Evolutionary conservation across 2,888 invertebrate species (phyloP).

Genomic region (Liopterus haemorrhoidalis): DNA sequence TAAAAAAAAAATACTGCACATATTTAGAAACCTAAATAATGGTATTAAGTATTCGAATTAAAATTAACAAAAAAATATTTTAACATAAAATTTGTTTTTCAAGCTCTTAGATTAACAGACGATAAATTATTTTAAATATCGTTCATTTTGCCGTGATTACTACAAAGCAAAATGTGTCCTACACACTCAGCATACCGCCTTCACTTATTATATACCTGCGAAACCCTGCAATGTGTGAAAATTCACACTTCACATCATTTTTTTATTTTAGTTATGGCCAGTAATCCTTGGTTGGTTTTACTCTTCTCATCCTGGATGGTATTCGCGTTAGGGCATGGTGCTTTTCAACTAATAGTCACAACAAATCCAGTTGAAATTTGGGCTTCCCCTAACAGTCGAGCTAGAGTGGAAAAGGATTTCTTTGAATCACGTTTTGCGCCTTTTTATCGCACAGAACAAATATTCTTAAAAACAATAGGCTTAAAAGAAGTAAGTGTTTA

Average conservation of each 20-base stretch:
- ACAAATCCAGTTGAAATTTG: constrained; percentile 90
- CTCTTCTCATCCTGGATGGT: constrained; percentile 58
- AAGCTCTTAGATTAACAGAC: no score
- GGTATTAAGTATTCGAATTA: no score
- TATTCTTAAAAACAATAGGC: constrained; percentile 64
- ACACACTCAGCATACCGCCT: no score
- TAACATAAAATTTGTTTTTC: no score
- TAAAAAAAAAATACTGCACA: no score
- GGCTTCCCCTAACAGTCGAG: constrained; percentile 76
- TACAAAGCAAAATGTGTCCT: no score
- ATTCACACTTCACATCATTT: constrained; percentile 3
- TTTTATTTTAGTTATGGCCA: constrained; percentile 55
- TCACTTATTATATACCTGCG: no score
- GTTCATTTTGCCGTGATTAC: no score
- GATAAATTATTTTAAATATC: no score
- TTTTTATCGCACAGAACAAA: constrained; percentile 83
- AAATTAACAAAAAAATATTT: no score
- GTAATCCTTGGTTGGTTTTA: constrained; percentile 59
- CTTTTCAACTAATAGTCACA: constrained; percentile 62
- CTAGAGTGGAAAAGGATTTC: constrained; percentile 77
- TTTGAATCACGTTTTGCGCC: constrained; percentile 83
- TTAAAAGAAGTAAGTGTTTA: background rate
- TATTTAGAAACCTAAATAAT: no score
- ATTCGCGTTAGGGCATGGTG: constrained; percentile 61
- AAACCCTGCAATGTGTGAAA: no score